A percentile compares a stretch with the other conserved stretches of the same genome.
Evolutionary conservation across 2,888 invertebrate species (phyloP).

Genomic region (Teleogryllus oceanicus): DNA sequence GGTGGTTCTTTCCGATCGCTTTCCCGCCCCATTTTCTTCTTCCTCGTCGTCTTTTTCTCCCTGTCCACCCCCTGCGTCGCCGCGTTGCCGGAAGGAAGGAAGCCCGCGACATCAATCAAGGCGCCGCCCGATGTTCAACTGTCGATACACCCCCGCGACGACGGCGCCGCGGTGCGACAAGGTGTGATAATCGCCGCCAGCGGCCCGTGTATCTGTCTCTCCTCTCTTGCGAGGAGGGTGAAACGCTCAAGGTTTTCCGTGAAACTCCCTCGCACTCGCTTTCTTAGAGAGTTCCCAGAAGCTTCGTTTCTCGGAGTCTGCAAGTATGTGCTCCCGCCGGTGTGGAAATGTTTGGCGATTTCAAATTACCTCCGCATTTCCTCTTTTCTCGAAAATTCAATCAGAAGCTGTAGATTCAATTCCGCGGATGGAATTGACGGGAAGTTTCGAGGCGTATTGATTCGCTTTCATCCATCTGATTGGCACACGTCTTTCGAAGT

Average conservation of each 20-base stretch:
- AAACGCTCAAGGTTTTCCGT: not conserved
- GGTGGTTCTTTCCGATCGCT: conserved; percentile 18
- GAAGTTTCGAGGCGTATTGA: not conserved
- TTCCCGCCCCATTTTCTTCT: not conserved
- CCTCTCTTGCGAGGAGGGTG: not conserved
- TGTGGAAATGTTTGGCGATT: not conserved
- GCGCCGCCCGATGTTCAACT: not conserved
- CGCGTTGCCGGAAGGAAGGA: not conserved
- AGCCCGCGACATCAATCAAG: conserved; percentile 6
- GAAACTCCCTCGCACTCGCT: not conserved
- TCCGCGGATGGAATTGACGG: not conserved
- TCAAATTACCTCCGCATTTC: conserved; percentile 1
- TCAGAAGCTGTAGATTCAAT: not conserved
- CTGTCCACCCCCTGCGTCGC: not conserved
- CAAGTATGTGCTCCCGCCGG: not conserved
- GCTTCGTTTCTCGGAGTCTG: not conserved
- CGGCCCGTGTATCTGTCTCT: not conserved
- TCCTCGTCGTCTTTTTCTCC: too few relatives aligned
- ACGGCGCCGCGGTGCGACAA: not conserved
- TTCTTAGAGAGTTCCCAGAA: not conserved
- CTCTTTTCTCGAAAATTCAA: not conserved
- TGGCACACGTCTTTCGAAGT: too few relatives aligned
- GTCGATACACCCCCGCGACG: not conserved
- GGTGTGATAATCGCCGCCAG: conserved; percentile 4
- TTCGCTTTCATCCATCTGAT: too few relatives aligned